A percentile compares a stretch with the other conserved stretches of the same genome.
Evolutionary conservation across 1,140 invertebrate genomes (phyloP).

Genomic region (Caerostris darwini): DNA sequence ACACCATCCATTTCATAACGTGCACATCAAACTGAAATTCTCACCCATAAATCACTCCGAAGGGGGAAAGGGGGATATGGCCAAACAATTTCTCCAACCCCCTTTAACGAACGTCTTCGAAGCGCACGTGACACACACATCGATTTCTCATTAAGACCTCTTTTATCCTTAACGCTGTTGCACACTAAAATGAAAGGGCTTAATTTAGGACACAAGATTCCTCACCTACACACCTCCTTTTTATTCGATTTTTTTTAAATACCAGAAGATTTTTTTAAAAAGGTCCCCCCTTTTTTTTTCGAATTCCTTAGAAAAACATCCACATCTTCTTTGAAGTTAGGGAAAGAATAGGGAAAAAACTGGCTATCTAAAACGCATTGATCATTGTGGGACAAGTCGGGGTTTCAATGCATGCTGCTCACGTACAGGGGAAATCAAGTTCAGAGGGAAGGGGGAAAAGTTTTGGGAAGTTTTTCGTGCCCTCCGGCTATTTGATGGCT

Average conservation of each 20-base stretch:
- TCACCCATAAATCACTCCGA: background rate
- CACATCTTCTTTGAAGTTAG: background rate
- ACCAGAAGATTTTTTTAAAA: background rate
- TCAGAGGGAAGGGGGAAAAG: background rate
- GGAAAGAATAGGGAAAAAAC: background rate
- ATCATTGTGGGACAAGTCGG: background rate
- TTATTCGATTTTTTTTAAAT: background rate
- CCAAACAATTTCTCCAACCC: background rate
- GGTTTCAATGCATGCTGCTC: background rate
- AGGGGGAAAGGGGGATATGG: background rate
- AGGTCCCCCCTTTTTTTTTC: background rate
- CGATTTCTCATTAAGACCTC: slow-evolving; percentile 43
- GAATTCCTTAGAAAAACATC: background rate
- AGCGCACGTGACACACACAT: slow-evolving; percentile 23
- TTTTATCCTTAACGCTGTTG: background rate
- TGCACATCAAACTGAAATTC: background rate
- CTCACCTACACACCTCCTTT: background rate
- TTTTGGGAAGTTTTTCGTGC: background rate
- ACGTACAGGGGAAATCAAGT: slow-evolving; percentile 32
- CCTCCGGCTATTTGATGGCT: background rate
- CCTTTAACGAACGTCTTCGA: background rate
- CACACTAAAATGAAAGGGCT: background rate
- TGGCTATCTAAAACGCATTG: slow-evolving; percentile 29
- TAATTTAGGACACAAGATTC: slow-evolving; percentile 25
- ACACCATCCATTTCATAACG: slow-evolving; percentile 46